Conservation (phyloP, 1,140 invertebrate species). For the Penaeus indicus region DNA sequence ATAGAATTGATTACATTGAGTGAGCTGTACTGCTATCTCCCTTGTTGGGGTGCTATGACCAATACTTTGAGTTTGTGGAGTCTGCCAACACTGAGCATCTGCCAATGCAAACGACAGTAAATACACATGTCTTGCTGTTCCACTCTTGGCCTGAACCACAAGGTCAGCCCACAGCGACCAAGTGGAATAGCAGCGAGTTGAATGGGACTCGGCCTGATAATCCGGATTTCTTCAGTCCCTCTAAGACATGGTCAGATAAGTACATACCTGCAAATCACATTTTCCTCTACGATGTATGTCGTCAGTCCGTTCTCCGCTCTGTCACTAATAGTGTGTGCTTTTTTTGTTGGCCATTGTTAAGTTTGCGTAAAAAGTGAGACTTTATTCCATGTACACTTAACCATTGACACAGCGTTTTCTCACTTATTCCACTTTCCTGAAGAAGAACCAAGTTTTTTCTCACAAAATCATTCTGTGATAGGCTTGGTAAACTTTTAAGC, state of each 20-base stretch:
- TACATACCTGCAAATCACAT: constrained; percentile 81
- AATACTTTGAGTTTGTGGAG: constrained; percentile 79
- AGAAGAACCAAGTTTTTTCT: too few species aligned
- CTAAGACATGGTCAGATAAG: constrained; percentile 76
- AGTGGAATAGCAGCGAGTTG: constrained; percentile 90
- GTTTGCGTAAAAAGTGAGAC: too few species aligned
- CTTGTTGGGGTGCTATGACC: constrained; percentile 92
- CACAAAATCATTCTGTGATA: too few species aligned
- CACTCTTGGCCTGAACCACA: constrained; percentile 95
- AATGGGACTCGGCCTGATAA: constrained; percentile 90
- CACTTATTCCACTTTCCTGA: neutral
- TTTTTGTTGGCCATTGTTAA: neutral
- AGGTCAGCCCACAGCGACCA: constrained; percentile 90
- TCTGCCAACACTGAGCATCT: constrained; percentile 76
- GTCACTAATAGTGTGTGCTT: constrained; percentile 45
- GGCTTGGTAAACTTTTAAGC: too few species aligned
- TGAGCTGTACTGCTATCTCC: constrained; percentile 95
- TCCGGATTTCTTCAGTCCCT: constrained; percentile 80
- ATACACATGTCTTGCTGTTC: constrained; percentile 97
- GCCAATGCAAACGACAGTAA: constrained; percentile 86
- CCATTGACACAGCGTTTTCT: neutral
- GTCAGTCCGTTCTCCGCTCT: constrained; percentile 75
- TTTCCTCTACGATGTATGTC: constrained; percentile 80
- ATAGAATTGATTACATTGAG: constrained; percentile 77
- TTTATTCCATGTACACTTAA: neutral